Evolutionary conservation across 2,888 invertebrate genomes (phyloP).

Genomic region (Acrobasis suavella): DNA sequence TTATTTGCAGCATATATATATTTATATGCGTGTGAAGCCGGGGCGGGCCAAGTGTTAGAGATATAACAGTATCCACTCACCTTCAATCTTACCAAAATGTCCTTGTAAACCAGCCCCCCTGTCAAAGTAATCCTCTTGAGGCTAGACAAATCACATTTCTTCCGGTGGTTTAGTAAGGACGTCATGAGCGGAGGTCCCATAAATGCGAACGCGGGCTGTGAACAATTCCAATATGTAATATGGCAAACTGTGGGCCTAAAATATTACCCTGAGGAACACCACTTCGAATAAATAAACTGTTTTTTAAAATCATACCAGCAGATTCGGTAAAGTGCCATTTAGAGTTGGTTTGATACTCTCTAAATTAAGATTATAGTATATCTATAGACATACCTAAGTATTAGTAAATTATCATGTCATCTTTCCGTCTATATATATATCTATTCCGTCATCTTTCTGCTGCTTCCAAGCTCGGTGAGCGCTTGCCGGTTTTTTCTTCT

Average conservation of each 20-base stretch:
- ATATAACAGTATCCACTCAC: conserved; percentile 37
- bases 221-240: not conserved
- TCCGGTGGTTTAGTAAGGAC: conserved; percentile 43
- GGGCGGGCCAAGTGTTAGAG: too few relatives aligned
- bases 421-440: too few relatives aligned
- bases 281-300: not conserved
- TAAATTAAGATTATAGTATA: too few relatives aligned
- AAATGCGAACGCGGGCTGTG: conserved; percentile 50
- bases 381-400: too few relatives aligned
- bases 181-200: conserved; percentile 41
- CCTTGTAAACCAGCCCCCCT: conserved; percentile 50
- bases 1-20: too few relatives aligned
- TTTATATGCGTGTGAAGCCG: too few relatives aligned
- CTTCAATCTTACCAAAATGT: conserved; percentile 42
- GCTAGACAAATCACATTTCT: conserved; percentile 56
- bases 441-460: too few relatives aligned
- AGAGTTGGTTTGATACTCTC: too few relatives aligned
- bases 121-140: conserved; percentile 44
- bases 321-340: too few relatives aligned
- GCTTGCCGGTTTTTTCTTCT: too few relatives aligned
- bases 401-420: too few relatives aligned
- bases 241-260: not conserved
- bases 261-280: not conserved
- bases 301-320: not conserved
- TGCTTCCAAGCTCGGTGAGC: too few relatives aligned